phyloP scores from a whole-genome alignment of 2,888 invertebrate species.

The Eledone cirrhosa region DNA sequence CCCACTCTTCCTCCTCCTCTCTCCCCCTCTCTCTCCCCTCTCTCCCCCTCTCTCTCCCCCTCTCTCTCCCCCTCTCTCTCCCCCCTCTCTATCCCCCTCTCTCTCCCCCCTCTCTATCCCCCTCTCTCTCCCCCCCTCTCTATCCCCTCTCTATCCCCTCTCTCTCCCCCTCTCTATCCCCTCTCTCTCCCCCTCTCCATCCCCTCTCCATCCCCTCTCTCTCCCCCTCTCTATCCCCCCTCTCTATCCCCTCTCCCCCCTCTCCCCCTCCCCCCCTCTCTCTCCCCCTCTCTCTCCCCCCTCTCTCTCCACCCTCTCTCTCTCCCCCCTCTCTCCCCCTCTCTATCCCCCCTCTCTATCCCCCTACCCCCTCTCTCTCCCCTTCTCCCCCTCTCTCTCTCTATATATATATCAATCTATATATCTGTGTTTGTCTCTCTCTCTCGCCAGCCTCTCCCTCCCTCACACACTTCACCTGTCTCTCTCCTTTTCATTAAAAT shows the following conservation, averaged over 20 bases:
- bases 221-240: too few relatives aligned
- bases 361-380: neutral
- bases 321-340: neutral
- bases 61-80: neutral
- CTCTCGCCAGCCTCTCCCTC: too few relatives aligned
- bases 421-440: neutral
- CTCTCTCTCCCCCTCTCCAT: neutral
- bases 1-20: too few relatives aligned
- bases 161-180: neutral
- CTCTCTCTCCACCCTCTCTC: neutral
- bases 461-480: too few relatives aligned
- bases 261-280: neutral
- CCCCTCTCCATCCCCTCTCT: neutral
- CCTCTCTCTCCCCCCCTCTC: neutral
- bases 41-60: neutral
- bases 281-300: neutral
- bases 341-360: neutral
- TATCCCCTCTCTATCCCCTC: neutral
- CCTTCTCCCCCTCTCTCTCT: neutral
- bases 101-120: neutral
- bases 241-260: neutral
- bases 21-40: neutral
- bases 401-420: too few relatives aligned
- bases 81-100: neutral
- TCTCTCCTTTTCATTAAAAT: neutral